Percentiles rank a stretch among this genome's conserved stretches.
Conservation (phyloP, 1,140 invertebrate species). For the Eurosta solidaginis region DNA sequence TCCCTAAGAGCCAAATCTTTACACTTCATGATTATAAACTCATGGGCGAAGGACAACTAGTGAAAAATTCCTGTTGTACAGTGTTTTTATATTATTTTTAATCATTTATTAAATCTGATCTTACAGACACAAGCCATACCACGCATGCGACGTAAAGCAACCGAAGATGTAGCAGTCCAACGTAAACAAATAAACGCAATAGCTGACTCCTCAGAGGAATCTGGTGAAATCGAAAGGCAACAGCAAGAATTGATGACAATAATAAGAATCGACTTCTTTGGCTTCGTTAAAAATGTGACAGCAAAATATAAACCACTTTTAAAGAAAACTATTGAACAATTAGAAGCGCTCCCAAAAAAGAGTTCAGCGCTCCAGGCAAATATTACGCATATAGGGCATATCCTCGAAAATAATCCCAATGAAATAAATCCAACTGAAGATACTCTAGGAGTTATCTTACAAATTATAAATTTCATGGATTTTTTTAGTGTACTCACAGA, state of each 20-base stretch:
- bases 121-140: neutral
- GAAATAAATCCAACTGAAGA: neutral
- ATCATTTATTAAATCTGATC: no score
- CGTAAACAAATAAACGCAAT: neutral
- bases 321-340: neutral
- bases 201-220: neutral
- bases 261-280: neutral
- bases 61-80: no score
- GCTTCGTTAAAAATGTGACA: neutral
- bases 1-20: no score
- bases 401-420: neutral
- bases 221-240: no score
- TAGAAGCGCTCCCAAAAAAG: neutral
- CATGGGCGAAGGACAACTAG: no score
- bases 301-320: neutral
- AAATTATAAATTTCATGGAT: neutral
- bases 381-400: neutral
- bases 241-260: neutral
- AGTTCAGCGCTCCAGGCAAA: neutral
- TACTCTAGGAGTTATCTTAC: neutral
- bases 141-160: neutral
- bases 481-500: neutral
- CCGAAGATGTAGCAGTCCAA: neutral
- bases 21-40: no score
- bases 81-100: neutral